phyloP scores from a whole-genome alignment of 2,113 vertebrate genomes.

The Gymnarchus niloticus region DNA sequence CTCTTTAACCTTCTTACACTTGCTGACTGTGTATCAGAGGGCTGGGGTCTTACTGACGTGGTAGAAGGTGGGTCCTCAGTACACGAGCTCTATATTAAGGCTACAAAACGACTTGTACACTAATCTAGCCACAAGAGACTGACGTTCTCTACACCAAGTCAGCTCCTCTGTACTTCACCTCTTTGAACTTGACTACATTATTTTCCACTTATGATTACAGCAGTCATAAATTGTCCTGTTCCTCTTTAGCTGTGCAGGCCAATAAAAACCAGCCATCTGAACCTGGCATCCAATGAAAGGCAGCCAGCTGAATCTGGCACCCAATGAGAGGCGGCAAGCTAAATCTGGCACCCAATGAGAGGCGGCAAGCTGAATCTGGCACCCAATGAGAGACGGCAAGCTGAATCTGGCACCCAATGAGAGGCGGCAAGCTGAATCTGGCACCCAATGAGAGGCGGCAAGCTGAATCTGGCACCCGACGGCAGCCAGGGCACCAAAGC shows the following conservation, averaged over 20 bases:
- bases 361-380: not conserved
- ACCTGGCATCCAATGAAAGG: not conserved
- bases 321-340: not conserved
- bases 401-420: not conserved
- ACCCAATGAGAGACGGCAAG: not conserved
- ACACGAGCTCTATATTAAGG: no score
- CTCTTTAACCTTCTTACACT: not conserved
- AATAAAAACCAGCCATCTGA: not conserved
- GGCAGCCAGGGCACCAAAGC: slow-evolving; percentile 47
- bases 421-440: not conserved
- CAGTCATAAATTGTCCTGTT: not conserved
- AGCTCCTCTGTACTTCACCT: no score
- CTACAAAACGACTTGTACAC: no score
- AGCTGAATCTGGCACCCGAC: slow-evolving; percentile 58
- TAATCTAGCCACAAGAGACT: no score
- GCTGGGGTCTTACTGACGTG: not conserved
- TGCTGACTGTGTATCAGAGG: not conserved
- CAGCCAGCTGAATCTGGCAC: not conserved
- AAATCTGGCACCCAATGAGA: not conserved
- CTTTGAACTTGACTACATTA: no score
- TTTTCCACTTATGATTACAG: not conserved
- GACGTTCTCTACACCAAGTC: no score
- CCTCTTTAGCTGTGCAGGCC: not conserved
- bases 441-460: not conserved
- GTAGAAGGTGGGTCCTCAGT: not conserved